phyloP scores from a whole-genome alignment of 2,113 vertebrate species.

The Camelus dromedarius region DNA sequence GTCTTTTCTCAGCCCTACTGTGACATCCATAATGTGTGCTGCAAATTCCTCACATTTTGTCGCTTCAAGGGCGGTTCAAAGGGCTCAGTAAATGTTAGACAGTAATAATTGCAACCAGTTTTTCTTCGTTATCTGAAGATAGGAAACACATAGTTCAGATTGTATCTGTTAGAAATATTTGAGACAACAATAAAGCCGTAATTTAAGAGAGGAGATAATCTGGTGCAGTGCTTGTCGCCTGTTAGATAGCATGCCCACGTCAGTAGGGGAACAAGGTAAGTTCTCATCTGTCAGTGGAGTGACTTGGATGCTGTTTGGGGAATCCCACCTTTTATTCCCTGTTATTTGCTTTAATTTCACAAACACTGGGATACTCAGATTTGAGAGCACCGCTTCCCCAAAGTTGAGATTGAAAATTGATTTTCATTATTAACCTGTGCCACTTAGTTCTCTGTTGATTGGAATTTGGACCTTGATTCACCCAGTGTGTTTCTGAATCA shows the following conservation, averaged over 20 bases:
- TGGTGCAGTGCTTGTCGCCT: not conserved
- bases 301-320: not conserved
- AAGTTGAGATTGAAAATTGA: not conserved
- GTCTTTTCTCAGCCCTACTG: not conserved
- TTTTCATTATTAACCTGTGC: not conserved
- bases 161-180: constrained; percentile 47
- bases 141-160: not conserved
- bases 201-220: not conserved
- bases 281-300: not conserved
- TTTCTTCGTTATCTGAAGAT: constrained; percentile 26
- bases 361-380: not conserved
- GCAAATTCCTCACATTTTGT: not conserved
- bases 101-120: not conserved
- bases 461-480: not conserved
- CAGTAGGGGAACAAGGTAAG: not conserved
- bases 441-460: not conserved
- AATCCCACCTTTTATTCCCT: not conserved
- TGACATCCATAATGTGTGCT: not conserved
- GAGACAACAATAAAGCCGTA: not conserved
- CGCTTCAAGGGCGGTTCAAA: constrained; percentile 35
- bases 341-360: constrained; percentile 6
- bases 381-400: not conserved
- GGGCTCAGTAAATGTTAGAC: not conserved
- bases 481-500: not conserved
- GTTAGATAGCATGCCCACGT: not conserved